phyloP scores from a whole-genome alignment of 1,140 invertebrate species.

The Aphelenchoides besseyi region DNA sequence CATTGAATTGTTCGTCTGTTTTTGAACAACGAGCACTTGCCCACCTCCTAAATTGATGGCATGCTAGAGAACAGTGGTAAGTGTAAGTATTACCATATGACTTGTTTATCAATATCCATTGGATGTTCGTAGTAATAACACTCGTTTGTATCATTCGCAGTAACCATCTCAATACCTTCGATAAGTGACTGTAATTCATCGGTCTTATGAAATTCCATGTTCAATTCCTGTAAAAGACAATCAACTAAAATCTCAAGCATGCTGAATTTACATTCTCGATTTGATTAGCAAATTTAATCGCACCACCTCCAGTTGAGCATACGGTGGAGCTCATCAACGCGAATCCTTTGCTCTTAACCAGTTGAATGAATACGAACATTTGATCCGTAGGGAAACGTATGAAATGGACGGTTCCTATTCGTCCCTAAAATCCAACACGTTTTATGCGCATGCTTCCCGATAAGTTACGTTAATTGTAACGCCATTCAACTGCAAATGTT shows the following conservation, averaged over 20 bases:
- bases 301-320: slow-evolving; percentile 95
- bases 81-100: no score
- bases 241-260: not conserved
- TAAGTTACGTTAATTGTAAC: slow-evolving; percentile 74
- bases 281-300: slow-evolving; percentile 92
- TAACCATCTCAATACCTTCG: slow-evolving; percentile 88
- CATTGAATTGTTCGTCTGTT: not conserved
- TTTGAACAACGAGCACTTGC: no score
- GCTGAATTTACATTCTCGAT: slow-evolving; percentile 74
- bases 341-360: slow-evolving; percentile 92
- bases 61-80: slow-evolving; percentile 45
- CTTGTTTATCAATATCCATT: slow-evolving; percentile 70
- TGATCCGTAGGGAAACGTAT: slow-evolving; percentile 93
- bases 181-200: slow-evolving; percentile 94
- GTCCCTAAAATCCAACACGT: slow-evolving; percentile 69
- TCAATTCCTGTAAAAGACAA: slow-evolving; percentile 80
- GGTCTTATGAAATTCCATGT: slow-evolving; percentile 86
- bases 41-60: no score
- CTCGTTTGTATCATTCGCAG: slow-evolving; percentile 75
- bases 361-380: slow-evolving; percentile 85
- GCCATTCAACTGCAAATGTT: slow-evolving; percentile 78
- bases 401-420: slow-evolving; percentile 88
- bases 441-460: slow-evolving; percentile 82
- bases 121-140: slow-evolving; percentile 90
- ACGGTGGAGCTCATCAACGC: slow-evolving; percentile 87